Base-by-base conservation (phyloP, 2,797 vertebrate genomes). In the Darevskia nairensis region DNA sequence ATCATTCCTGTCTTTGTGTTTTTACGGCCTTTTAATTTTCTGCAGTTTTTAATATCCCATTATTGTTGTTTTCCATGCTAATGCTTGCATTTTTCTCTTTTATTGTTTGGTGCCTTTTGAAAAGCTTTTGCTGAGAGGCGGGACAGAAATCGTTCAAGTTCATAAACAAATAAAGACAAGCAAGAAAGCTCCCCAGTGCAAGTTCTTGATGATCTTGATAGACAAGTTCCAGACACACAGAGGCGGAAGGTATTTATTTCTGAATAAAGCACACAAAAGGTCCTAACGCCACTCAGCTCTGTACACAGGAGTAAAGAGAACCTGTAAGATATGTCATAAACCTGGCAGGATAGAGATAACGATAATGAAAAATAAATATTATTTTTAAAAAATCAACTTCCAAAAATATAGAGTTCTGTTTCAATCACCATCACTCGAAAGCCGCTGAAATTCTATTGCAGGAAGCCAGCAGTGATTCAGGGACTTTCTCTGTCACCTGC, bases 391-490 rank as follows among this genome's bases (percentile, higher is more conserved):
- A 23, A 7, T 2, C 59, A 61, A 61, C 17, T 21, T 21, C 59
- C 19, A 61, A 61, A 61, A 61, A 61, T 13, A n/a, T 3, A n/a
- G 27, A n/a, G 17, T 74, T 35, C 71, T 74, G 2, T 35, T 17
- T 72, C 15, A 29, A n/a, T 32, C n/a, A 55, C 11, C 50, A 55
- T 13, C 50, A 55, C 50, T 55, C 13, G 3, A 55, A 55, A 55
- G 50, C 50, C 13, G 1, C 3, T 1, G 13, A 15, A 55, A 55
- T 55, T 4, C n/a, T 10, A 61, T 5, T 61, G 59, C 5, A 61
- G 59, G 21, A 19, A 61, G 59, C 59, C 1, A 44, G 32, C 44
- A 0, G 59, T 6, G 10, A 25, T 1, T 0, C 0, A 0, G 35
- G 41, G 0, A 15, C 29, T 17, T 82, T 84, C 8, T 87, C 15